A percentile compares a stretch with the other conserved stretches of the same genome.
phyloP scores from a whole-genome alignment of 2,113 vertebrate genomes.

The Varanus salvator region DNA sequence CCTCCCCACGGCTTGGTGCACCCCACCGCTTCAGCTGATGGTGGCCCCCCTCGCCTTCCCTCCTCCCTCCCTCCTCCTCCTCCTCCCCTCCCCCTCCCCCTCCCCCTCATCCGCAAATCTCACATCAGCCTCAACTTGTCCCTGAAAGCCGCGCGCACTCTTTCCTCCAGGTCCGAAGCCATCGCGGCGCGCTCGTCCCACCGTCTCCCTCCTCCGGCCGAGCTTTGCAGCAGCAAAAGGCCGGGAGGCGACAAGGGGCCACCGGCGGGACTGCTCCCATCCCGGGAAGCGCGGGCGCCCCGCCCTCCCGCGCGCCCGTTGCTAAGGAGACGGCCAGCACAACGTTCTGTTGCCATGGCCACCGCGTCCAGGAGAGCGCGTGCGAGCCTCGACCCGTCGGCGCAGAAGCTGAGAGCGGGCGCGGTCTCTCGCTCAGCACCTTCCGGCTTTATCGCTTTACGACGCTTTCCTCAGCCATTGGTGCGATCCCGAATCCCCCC shows the following conservation, averaged over 20 bases:
- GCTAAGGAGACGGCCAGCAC: slow-evolving; percentile 31
- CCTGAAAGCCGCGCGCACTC: slow-evolving; percentile 32
- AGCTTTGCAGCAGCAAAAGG: neutral
- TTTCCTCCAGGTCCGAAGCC: slow-evolving; percentile 61
- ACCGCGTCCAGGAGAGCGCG: neutral
- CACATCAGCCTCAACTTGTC: slow-evolving; percentile 62
- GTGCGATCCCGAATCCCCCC: too few relatives aligned
- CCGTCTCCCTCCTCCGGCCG: neutral
- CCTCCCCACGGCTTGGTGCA: too few relatives aligned
- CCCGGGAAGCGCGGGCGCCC: neutral
- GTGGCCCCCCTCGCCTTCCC: too few relatives aligned
- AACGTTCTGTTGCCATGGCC: slow-evolving; percentile 40
- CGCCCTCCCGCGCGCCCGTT: neutral
- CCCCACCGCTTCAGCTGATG: too few relatives aligned
- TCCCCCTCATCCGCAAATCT: neutral
- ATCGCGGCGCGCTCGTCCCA: neutral
- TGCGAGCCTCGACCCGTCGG: neutral
- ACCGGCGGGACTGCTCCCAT: neutral
- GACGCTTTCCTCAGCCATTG: too few relatives aligned
- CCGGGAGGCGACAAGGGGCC: too few relatives aligned
- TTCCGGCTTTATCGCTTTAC: too few relatives aligned
- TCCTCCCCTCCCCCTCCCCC: too few relatives aligned
- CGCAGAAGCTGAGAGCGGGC: neutral
- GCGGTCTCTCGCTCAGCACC: neutral
- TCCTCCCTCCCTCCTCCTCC: too few relatives aligned